Base-by-base conservation (phyloP, 2,113 vertebrate genomes). In the Colistium nudipinnis region DNA sequence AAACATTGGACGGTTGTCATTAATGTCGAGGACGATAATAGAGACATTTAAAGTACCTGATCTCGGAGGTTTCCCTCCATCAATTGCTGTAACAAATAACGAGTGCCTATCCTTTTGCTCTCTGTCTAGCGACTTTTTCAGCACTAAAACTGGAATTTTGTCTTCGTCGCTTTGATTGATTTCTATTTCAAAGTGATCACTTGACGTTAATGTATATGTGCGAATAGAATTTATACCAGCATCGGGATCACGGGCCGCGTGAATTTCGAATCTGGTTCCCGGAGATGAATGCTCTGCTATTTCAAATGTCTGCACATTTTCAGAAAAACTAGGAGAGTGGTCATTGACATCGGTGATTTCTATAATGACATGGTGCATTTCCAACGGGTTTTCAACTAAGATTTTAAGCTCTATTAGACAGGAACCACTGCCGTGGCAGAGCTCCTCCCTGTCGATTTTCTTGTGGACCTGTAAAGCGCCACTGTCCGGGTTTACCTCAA, bases 291-390 rank as follows among this genome's bases (percentile, higher is more conserved):
- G 83, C 12, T 92, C 90, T 0, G 1, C 24, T 16, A 92, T 88
- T 47, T 92, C 74, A 43, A 92, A 70, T 1, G 0, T 45, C 19
- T 85, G 84, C 3, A 85, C 33, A 3, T 33, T 86, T 39, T 85
- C 86, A 0, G 61, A 60, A 17, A 92, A 91, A 39, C 0, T 39
- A 0, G 90, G 90, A 3, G 80, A 62, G 24, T 92, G 73, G 17
- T 92, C 91, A 57, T 92, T 92, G 1, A 90, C 71, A 52, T 92
- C 91, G 2, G 45, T 70, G 8, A 92, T 79, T 70, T 92, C 88
- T 2, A 92, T 70, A 1, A 64, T 17, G 6, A 90, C 78, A 8
- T 90, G 80, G 3, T 92, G 89, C 4, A 92, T 88, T 70, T 91
- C 86, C 22, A 92, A 44, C 0, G 91, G 91, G 16, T 74, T 87